A percentile compares a stretch with the other conserved stretches of the same genome.
Evolutionary conservation across 2,113 vertebrate species (phyloP).

Genomic region (Thamnaconus septentrionalis): DNA sequence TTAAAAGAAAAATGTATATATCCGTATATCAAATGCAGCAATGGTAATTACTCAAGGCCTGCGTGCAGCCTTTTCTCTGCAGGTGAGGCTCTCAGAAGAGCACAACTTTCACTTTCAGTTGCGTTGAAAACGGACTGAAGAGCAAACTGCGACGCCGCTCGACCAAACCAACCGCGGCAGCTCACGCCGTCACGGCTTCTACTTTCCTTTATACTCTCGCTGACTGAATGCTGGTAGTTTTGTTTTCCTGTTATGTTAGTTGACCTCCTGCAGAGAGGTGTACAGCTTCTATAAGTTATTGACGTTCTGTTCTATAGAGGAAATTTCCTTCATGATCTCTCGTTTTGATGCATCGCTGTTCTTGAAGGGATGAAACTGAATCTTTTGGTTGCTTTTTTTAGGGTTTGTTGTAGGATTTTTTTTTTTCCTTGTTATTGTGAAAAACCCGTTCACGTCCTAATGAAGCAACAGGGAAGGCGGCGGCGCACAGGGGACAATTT

Average conservation of each 20-base stretch:
- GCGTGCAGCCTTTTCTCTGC: constrained; percentile 20
- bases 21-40: background rate
- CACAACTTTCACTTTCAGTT: constrained; percentile 13
- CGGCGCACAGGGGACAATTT: constrained; percentile 2
- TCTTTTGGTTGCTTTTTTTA: constrained; percentile 32
- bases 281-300: constrained; percentile 63
- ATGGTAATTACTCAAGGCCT: constrained; percentile 10
- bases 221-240: constrained; percentile 62
- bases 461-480: constrained; percentile 19
- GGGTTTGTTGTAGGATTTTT: constrained; percentile 6
- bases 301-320: constrained; percentile 38
- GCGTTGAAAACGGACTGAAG: constrained; percentile 7
- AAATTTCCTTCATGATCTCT: constrained; percentile 16
- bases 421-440: too few species aligned
- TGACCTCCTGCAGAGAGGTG: constrained; percentile 48
- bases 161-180: constrained; percentile 58
- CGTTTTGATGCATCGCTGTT: constrained; percentile 35
- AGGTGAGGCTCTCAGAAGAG: constrained; percentile 22
- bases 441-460: constrained; percentile 17
- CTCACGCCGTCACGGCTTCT: constrained; percentile 44
- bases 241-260: constrained; percentile 62
- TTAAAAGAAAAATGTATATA: background rate
- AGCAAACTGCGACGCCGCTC: constrained; percentile 25
- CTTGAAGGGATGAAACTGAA: background rate
- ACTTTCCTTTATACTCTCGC: constrained; percentile 55